Base-by-base conservation (phyloP, 2,888 invertebrate genomes). In the Sinohyriopsis cumingii region DNA sequence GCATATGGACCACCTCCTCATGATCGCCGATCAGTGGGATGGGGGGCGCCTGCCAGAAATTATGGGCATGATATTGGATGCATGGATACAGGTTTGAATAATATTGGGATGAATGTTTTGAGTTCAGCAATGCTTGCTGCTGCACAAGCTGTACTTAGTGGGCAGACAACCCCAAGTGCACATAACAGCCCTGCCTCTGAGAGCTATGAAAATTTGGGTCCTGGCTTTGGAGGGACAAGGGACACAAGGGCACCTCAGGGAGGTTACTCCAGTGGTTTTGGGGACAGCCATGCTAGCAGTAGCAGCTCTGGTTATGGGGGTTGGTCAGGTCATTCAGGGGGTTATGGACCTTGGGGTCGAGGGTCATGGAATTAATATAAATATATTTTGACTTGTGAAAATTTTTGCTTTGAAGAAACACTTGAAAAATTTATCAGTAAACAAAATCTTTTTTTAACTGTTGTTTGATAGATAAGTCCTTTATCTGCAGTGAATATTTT, bases 61-160 rank as follows among this genome's bases (percentile, higher is more conserved):
- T 22, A 45, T 63, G 28, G 68, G 19, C 59, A 63, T 54, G 68
- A 59, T 5, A 33, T 45, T 56, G 59, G 63, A 66, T 56, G 69
- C 5, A 69, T 68, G 55, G 76, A 76, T 60, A 72, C 72, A 24
- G 60, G 55, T 57, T 68, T 79, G 65, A 78, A 75, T 63, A 84
- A 83, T 61, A 72, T 85, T 68, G 84, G 84, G 33, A 86, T 85
- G 84, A 85, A 84, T 68, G 80, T 85, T 67, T 69, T 86, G 12
- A 85, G 85, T 69, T 82, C 84, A 25, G 86, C 86, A 22, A 84
- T 86, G 84, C 71, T 86, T 56, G 86, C 86, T 7, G 86, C 86
- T 33, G 85, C 86, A 25, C 86, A 86, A 72, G 86, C 86, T 59
- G 81, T 86, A 67, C 78, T 86, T 28, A 79, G 77, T 65, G 84